Evolutionary conservation across 2,113 vertebrate species (phyloP).

Genomic region (human): DNA sequence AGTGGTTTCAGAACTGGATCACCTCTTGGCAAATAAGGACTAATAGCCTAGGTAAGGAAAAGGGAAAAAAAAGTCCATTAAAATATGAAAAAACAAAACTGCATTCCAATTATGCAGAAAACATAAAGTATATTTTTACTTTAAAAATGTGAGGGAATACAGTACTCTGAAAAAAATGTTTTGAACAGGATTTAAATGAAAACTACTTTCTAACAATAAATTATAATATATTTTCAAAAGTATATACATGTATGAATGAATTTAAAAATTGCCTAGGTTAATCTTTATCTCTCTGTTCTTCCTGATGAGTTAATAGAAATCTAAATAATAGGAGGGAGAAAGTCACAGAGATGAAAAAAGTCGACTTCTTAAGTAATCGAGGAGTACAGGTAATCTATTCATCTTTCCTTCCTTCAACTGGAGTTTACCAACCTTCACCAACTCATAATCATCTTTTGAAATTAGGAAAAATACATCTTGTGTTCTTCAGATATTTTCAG

Average conservation of each 20-base stretch:
- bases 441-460: neutral
- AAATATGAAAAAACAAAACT: slow-evolving; percentile 3
- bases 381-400: neutral
- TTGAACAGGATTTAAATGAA: neutral
- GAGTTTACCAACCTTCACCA: neutral
- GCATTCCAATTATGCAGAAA: neutral
- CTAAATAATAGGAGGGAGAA: neutral
- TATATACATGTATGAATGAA: neutral
- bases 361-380: neutral
- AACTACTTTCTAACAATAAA: neutral
- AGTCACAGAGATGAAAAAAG: neutral
- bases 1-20: slow-evolving; percentile 95
- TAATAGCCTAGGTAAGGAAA: slow-evolving; percentile 90
- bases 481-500: neutral
- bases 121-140: neutral
- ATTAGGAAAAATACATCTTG: neutral
- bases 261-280: neutral
- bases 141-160: slow-evolving; percentile 3
- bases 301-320: neutral
- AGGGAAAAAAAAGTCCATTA: neutral
- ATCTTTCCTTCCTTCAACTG: neutral
- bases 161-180: neutral
- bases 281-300: neutral
- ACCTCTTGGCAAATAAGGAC: slow-evolving; percentile 95
- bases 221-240: neutral